Evolutionary conservation across 1,140 invertebrate genomes (phyloP).

Genomic region (Pachyrhynchus sulphureomaculatus): DNA sequence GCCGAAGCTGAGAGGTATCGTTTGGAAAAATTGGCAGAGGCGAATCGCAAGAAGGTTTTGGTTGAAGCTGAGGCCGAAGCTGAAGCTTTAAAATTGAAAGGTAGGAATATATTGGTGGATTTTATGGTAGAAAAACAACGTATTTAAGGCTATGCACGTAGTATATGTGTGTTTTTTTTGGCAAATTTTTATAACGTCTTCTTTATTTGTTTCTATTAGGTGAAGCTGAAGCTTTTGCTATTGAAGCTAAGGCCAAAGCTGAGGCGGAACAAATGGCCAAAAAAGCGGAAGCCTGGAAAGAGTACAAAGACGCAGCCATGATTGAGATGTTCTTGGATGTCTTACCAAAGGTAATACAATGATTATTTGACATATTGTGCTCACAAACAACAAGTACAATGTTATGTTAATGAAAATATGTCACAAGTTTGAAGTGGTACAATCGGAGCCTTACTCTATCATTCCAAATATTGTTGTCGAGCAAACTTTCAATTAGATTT

Average conservation of each 20-base stretch:
- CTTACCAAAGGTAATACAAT: constrained; percentile 81
- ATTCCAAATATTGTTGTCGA: too few species aligned
- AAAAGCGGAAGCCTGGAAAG: constrained; percentile 95
- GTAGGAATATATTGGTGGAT: background rate
- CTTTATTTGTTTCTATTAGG: too few species aligned
- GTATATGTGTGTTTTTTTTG: too few species aligned
- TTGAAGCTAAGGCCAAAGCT: constrained; percentile 90
- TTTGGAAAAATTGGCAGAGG: constrained; percentile 91
- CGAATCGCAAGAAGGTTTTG: constrained; percentile 77
- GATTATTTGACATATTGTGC: too few species aligned
- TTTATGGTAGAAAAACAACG: too few species aligned
- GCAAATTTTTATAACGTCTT: too few species aligned
- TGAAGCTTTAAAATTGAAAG: constrained; percentile 75
- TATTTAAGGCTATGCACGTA: too few species aligned
- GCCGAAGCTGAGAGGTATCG: constrained; percentile 93
- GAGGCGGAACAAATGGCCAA: constrained; percentile 96
- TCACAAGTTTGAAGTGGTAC: too few species aligned
- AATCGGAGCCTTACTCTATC: too few species aligned
- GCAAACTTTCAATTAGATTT: too few species aligned
- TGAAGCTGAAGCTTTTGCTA: constrained; percentile 91
- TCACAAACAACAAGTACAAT: too few species aligned
- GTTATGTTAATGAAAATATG: too few species aligned
- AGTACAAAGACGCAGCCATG: constrained; percentile 95
- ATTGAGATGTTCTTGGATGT: constrained; percentile 96
- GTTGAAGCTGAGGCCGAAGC: constrained; percentile 94